phyloP scores from a whole-genome alignment of 2,888 invertebrate species.

The Phengaris alcon region DNA sequence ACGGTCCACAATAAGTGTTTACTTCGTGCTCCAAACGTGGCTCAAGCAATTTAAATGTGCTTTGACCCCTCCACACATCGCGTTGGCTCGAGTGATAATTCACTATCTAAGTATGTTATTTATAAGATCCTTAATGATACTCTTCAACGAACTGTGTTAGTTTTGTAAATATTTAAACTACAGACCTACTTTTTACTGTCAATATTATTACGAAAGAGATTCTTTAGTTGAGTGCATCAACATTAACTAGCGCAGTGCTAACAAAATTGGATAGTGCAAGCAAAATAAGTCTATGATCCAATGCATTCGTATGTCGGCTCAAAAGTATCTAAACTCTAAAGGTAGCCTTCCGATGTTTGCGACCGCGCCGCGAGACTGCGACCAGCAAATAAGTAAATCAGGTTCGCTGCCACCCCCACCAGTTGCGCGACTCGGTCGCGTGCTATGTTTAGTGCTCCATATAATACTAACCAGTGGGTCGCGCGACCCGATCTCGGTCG shows the following conservation, averaged over 20 bases:
- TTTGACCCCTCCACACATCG: constrained; percentile 27
- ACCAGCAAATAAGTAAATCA: too few relatives aligned
- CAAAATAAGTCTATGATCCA: too few relatives aligned
- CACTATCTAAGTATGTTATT: constrained; percentile 14
- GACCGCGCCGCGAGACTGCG: too few relatives aligned
- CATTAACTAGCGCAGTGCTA: background rate
- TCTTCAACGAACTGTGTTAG: background rate
- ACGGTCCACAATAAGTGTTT: constrained; percentile 26
- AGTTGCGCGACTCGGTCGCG: too few relatives aligned
- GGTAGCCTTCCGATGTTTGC: too few relatives aligned
- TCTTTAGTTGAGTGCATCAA: background rate
- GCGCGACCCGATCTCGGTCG: too few relatives aligned
- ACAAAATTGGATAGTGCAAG: background rate
- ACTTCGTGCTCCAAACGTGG: constrained; percentile 29
- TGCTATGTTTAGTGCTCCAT: too few relatives aligned
- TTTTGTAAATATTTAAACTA: constrained; percentile 3
- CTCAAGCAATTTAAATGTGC: constrained; percentile 28
- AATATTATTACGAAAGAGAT: background rate
- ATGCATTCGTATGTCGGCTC: too few relatives aligned
- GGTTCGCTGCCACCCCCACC: too few relatives aligned
- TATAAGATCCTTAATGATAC: constrained; percentile 13
- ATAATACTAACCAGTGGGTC: too few relatives aligned
- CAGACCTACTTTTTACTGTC: constrained; percentile 13
- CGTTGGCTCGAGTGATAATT: constrained; percentile 6
- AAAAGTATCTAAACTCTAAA: too few relatives aligned